Percentiles rank a stretch among this genome's conserved stretches.
Conservation (phyloP, 37 sponge, comb jelly and placozoan species). For the Lycopodina hypogea region DNA sequence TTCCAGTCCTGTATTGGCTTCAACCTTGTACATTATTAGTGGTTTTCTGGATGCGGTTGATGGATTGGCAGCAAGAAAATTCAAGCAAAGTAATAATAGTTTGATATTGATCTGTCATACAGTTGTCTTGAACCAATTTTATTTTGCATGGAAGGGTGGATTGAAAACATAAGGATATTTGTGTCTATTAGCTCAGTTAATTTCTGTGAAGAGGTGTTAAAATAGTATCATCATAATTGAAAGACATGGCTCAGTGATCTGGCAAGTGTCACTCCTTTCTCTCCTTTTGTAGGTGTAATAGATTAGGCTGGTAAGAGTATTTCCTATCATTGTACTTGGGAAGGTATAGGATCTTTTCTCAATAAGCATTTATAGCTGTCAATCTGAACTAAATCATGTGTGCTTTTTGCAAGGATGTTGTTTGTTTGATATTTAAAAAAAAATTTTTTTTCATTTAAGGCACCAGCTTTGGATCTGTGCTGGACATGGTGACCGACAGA, state of each 20-base stretch:
- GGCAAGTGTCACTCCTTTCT: too few species aligned
- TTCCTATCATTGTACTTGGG: too few species aligned
- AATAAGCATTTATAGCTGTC: not conserved
- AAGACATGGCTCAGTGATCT: too few species aligned
- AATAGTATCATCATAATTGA: not conserved
- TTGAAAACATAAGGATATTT: too few species aligned
- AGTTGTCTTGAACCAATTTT: not conserved
- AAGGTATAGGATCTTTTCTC: not conserved
- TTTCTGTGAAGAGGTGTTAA: too few species aligned
- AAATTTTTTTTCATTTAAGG: conserved; percentile 13
- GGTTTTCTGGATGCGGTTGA: conserved; percentile 83
- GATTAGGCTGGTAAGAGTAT: too few species aligned
- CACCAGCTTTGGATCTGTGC: conserved; percentile 84
- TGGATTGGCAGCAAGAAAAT: conserved; percentile 75
- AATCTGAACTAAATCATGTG: not conserved
- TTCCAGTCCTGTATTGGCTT: conserved; percentile 27
- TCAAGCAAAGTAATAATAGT: conserved; percentile 59
- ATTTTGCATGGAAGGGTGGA: too few species aligned
- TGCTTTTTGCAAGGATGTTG: not conserved
- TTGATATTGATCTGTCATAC: too few species aligned
- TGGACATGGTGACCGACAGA: conserved; percentile 95
- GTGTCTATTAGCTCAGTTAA: too few species aligned
- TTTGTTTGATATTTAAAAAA: not conserved
- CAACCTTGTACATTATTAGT: conserved; percentile 54
- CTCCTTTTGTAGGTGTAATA: too few species aligned